Evolutionary conservation across 1,140 invertebrate species (phyloP).

Genomic region (Drosophila nebulosa): DNA sequence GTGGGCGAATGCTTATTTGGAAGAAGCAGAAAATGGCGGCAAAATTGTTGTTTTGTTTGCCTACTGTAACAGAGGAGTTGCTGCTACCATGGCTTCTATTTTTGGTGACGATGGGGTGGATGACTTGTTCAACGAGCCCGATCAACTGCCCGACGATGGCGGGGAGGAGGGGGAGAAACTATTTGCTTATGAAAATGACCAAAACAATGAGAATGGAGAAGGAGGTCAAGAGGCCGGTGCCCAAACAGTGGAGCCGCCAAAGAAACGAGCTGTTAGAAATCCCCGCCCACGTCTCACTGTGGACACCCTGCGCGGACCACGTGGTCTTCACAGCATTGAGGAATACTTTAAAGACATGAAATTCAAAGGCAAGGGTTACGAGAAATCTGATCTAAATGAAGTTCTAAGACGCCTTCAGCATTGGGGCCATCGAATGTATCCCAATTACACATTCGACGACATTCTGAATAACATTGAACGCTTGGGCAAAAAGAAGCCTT

Average conservation of each 20-base stretch:
- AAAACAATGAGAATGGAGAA: constrained; percentile 26
- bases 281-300: constrained; percentile 88
- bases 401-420: constrained; percentile 93
- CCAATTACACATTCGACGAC: constrained; percentile 93
- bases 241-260: constrained; percentile 79
- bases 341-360: constrained; percentile 91
- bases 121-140: constrained; percentile 65
- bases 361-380: constrained; percentile 91
- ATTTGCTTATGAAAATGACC: constrained; percentile 58
- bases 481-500: constrained; percentile 88
- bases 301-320: constrained; percentile 86
- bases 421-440: constrained; percentile 95
- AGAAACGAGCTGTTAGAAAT: constrained; percentile 84
- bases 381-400: constrained; percentile 90
- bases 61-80: constrained; percentile 15
- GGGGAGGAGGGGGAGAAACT: constrained; percentile 58
- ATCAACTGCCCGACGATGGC: constrained; percentile 64
- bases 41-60: constrained; percentile 46
- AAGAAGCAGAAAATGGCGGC: constrained; percentile 69
- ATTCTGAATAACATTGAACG: constrained; percentile 90
- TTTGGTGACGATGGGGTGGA: constrained; percentile 77
- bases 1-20: constrained; percentile 20
- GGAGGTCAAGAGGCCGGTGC: constrained; percentile 18
- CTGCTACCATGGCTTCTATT: constrained; percentile 53
- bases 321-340: constrained; percentile 90